phyloP scores from a whole-genome alignment of 2,888 invertebrate genomes.

The Acanthococcus lagerstroemiae region DNA sequence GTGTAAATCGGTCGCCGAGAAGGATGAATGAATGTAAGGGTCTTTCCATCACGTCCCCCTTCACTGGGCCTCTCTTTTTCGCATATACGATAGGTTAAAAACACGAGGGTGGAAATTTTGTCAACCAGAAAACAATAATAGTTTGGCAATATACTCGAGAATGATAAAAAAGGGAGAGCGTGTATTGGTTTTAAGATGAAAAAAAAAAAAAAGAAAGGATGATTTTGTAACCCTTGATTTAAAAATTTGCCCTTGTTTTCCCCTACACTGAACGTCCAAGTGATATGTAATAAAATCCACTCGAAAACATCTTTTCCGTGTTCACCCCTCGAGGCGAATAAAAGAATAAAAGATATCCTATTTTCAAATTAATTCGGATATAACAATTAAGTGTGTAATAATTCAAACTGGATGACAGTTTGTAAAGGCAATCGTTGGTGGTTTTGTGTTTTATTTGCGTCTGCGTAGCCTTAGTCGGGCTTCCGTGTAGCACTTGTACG shows the following conservation, averaged over 20 bases:
- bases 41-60: neutral
- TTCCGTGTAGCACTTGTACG: too few relatives aligned
- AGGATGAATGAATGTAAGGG: neutral
- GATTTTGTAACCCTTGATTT: constrained; percentile 28
- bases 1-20: neutral
- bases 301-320: constrained; percentile 2
- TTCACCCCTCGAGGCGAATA: neutral
- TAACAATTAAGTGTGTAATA: too few relatives aligned
- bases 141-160: constrained; percentile 19
- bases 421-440: too few relatives aligned
- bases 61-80: neutral
- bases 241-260: constrained; percentile 14
- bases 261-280: constrained; percentile 9
- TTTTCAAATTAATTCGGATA: constrained; percentile 4
- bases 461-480: too few relatives aligned
- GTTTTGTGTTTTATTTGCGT: too few relatives aligned
- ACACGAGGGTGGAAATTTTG: constrained; percentile 23
- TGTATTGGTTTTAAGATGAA: constrained; percentile 11
- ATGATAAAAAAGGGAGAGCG: constrained; percentile 6
- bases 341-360: constrained; percentile 4
- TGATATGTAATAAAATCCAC: constrained; percentile 29
- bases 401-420: too few relatives aligned
- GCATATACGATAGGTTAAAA: constrained; percentile 16
- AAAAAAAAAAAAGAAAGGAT: constrained; percentile 7
- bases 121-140: constrained; percentile 30